Percentiles rank a stretch among this genome's conserved stretches.
Evolutionary conservation across 2,797 vertebrate species (phyloP).

Genomic region (Tarsius wallacei): DNA sequence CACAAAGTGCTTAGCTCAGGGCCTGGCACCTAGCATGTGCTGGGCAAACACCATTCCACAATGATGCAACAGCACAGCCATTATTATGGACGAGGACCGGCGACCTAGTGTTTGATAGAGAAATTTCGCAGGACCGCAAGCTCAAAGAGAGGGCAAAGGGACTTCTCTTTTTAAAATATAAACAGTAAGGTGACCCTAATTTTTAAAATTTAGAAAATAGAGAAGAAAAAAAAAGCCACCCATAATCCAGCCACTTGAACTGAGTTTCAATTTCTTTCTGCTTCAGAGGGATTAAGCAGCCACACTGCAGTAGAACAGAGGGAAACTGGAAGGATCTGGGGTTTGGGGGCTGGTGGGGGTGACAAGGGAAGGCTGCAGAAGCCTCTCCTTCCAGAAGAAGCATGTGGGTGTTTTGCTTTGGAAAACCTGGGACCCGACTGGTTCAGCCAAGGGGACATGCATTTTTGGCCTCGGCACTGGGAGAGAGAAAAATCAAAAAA

Average conservation of each 20-base stretch:
- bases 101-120: neutral
- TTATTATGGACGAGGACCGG: neutral
- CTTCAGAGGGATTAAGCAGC: neutral
- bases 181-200: neutral
- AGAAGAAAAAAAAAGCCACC: neutral
- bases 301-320: neutral
- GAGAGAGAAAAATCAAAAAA: slow-evolving; percentile 85
- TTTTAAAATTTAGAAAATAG: slow-evolving; percentile 36
- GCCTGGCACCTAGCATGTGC: neutral
- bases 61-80: neutral
- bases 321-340: neutral
- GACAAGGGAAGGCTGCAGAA: neutral
- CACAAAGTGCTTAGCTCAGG: neutral
- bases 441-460: slow-evolving; percentile 71
- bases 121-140: neutral
- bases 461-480: slow-evolving; percentile 86
- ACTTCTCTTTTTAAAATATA: neutral
- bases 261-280: neutral
- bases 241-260: neutral
- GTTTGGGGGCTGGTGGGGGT: neutral
- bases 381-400: neutral
- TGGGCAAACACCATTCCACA: neutral
- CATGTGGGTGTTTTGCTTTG: slow-evolving; percentile 40
- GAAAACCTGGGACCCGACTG: slow-evolving; percentile 52
- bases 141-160: neutral